Evolutionary conservation across 37 sponge, comb jelly and placozoan species (phyloP).

Genomic region (Halichondria panicea): DNA sequence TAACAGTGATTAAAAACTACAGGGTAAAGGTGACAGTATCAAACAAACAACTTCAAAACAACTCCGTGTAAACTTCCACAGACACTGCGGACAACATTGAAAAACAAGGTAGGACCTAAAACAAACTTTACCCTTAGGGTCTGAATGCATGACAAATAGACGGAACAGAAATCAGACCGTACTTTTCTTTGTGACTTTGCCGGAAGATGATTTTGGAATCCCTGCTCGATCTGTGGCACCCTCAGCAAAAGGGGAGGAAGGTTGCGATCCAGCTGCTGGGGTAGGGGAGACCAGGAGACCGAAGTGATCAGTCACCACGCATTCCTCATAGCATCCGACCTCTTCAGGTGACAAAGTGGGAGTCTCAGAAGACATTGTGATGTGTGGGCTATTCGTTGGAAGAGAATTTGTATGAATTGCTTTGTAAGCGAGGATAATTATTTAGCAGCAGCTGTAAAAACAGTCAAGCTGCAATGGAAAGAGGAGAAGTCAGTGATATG

Average conservation of each 20-base stretch:
- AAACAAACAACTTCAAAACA: no score
- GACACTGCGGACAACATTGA: background rate
- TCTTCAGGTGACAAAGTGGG: constrained; percentile 20
- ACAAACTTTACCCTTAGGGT: background rate
- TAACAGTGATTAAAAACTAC: background rate
- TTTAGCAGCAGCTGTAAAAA: no score
- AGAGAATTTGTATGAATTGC: no score
- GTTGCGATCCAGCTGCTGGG: background rate
- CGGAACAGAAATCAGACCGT: background rate
- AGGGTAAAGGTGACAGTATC: background rate
- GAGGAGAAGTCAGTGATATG: no score
- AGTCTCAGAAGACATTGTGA: constrained; percentile 13
- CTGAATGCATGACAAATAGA: background rate
- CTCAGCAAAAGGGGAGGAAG: background rate
- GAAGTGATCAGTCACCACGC: constrained; percentile 19
- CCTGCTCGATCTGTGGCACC: background rate
- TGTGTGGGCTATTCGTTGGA: no score
- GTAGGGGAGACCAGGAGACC: background rate
- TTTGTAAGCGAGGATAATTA: no score
- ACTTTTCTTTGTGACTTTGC: constrained; percentile 39
- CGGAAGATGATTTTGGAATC: background rate
- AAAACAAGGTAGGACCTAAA: background rate
- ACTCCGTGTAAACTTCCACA: background rate
- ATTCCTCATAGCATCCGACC: constrained; percentile 39
- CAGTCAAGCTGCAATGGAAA: no score